A percentile compares a stretch with the other conserved stretches of the same genome.
These are phyloP conservation scores for Rattus norvegicus DNA, from an alignment of 2,113 vertebrate genomes.

Conservation along the genomic window GRCr8 NC_086021.1:43277501-43278000, in stretches of 20 bases:
- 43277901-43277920: background rate
- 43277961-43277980: background rate
- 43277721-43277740: background rate
- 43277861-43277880: background rate
- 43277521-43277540: background rate
- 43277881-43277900: background rate
- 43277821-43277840: too few relatives aligned
- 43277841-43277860: background rate
- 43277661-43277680: background rate
- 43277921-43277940: background rate
- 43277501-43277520: background rate
- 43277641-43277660: background rate
- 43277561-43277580: background rate
- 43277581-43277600: background rate
- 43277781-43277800: slow-evolving; percentile 10
- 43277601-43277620: slow-evolving; percentile 14
- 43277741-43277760: background rate
- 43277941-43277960: background rate
- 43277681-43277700: background rate
- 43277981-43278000: background rate
- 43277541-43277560: background rate
- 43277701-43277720: background rate
- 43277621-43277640: background rate
- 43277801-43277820: background rate
- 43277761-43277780: background rate